Evolutionary conservation across 1,140 invertebrate species (phyloP), one percentile per base, ranked within the genome.

Genomic region (Cherax quadricarinatus): DNA sequence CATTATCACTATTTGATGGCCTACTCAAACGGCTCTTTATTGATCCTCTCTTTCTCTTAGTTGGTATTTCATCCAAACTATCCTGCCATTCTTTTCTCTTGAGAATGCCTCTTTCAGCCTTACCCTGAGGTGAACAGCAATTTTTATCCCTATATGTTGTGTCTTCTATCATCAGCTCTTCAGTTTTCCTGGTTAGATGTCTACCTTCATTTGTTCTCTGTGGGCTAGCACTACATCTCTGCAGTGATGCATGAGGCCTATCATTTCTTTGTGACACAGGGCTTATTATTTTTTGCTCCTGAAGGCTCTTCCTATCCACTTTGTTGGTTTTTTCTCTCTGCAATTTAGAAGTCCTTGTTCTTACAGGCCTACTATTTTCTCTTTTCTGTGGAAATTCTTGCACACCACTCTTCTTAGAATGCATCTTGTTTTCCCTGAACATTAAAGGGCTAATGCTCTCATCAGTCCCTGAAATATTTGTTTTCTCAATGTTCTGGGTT

Each of bases 371-470:
- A 14, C 21, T 18, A 10, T 86, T 48, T 10, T 24, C 85, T 70
- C 70, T 86, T 14, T 75, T 70, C 10, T 41, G 16, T 48, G 70
- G 7, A 53, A 30, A 4, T 81, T 88, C 78, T 80, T 41, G 86
- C 21, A 21, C 21, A 12, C 18, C 24, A 18, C n/a, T 24, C 73
- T 79, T 75, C 75, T 86, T 73, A 30, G 9, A 12, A 12, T 49
- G 48, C 41, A 53, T 24, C 73, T 60, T 87, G 14, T 78, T 53
- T 53, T 84, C 88, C 48, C 51, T 83, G 3, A 10, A n/a, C 66
- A 89, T 73, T 48, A 89, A 70, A 14, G 88, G 88, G 57, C 88
- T 89, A 3, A 73, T 30, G 84, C 88, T 73, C 14, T 89, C 60
- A 41, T 41, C 30, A 41, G 30, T 41, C 82, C 62, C 88, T 30